Conservation (phyloP, 2,113 vertebrate species). For the Pardalotus punctatus region DNA sequence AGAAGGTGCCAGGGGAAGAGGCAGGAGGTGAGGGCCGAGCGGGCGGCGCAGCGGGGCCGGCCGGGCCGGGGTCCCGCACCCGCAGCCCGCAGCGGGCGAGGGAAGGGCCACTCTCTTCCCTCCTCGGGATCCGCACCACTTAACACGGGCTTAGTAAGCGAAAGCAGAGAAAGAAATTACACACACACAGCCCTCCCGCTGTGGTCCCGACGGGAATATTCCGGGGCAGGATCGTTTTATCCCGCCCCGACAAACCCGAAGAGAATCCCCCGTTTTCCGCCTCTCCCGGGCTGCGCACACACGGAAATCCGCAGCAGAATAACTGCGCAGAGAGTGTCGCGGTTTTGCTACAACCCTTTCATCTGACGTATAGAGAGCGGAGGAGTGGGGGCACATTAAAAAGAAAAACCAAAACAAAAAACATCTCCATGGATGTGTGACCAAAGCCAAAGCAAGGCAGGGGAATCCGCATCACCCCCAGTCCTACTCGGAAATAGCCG, state of each 20-base stretch:
- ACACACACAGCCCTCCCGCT: background rate
- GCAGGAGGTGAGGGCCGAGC: background rate
- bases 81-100: background rate
- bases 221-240: background rate
- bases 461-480: background rate
- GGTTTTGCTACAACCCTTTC: background rate
- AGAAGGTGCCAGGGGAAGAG: constrained; percentile 40
- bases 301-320: background rate
- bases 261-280: background rate
- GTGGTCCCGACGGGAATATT: background rate
- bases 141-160: background rate
- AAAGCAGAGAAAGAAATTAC: background rate
- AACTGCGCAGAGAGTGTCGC: background rate
- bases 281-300: background rate
- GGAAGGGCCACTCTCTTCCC: background rate
- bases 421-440: background rate
- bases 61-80: background rate
- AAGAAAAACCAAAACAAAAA: background rate
- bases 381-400: background rate
- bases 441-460: background rate
- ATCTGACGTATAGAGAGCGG: background rate
- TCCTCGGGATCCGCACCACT: background rate
- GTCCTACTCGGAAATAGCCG: background rate
- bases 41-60: background rate
- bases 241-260: background rate